Evolutionary conservation across 2,888 invertebrate genomes (phyloP).

Genomic region (Epinotia ramella): DNA sequence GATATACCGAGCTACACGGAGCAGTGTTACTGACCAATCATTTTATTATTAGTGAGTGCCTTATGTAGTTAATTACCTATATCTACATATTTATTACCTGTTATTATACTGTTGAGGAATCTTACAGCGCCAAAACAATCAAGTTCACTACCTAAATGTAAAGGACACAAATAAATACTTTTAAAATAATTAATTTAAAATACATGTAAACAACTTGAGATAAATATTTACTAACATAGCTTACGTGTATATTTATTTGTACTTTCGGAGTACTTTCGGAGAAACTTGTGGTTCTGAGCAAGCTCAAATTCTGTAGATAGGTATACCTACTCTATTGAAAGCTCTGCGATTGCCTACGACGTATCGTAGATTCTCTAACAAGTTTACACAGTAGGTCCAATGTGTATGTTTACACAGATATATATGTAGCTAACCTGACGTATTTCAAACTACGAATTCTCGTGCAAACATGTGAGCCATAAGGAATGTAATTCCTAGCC

Average conservation of each 20-base stretch:
- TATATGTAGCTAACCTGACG: neutral
- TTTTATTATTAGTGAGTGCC: too few relatives aligned
- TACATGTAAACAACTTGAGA: too few relatives aligned
- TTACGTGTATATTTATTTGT: neutral
- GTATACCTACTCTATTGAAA: neutral
- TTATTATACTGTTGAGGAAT: too few relatives aligned
- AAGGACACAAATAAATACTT: too few relatives aligned
- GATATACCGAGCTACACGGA: neutral
- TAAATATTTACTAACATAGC: too few relatives aligned
- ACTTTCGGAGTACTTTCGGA: neutral
- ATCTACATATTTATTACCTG: neutral
- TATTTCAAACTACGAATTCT: slow-evolving; percentile 14
- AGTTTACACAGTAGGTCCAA: slow-evolving; percentile 23
- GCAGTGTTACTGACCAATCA: neutral
- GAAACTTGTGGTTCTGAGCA: slow-evolving; percentile 14
- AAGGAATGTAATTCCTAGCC: slow-evolving; percentile 10
- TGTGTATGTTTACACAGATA: slow-evolving; percentile 25
- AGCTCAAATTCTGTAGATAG: slow-evolving; percentile 21
- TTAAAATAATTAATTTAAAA: too few relatives aligned
- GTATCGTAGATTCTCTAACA: slow-evolving; percentile 31
- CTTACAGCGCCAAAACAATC: too few relatives aligned
- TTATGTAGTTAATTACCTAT: too few relatives aligned
- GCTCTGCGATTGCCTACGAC: slow-evolving; percentile 18
- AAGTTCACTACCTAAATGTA: too few relatives aligned
- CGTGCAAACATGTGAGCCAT: slow-evolving; percentile 18